Evolutionary conservation across 2,888 invertebrate genomes (phyloP), one percentile per base, ranked within the genome.

Genomic region (Drosophila kanekoi): DNA sequence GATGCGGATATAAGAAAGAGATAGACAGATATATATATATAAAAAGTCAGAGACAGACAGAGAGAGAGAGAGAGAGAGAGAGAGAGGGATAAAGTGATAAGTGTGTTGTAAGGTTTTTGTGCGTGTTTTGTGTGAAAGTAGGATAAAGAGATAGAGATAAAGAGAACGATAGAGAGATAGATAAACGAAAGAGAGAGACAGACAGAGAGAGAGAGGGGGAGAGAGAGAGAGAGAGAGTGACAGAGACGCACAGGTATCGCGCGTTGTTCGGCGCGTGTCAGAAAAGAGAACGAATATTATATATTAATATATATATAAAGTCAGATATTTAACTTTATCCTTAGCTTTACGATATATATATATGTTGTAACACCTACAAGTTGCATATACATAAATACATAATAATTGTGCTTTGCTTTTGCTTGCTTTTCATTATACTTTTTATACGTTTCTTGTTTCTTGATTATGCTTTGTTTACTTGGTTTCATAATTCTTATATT

Each of bases 251-350:
- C 81, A 70, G 70, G 74, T 59, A 54, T 72, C 72, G 72, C 72
- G 65, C 63, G 65, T 83, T 64, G 61, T 80, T 79, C 58, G 65
- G 54, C 70, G 79, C 78, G 79, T 75, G 72, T 81, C 71, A 76
- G 72, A 87, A 84, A 78, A 82, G 71, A 82, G 71, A 82, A 82
- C 86, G 73, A 79, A 72, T 77, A 79, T 41, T 72, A 71, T 68
- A 80, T 68, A 86, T 75, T 85, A 80, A 80, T 82, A 80, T 56
- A 64, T 52, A 11, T 56, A 64, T 52, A 11, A 60, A 67, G 62
- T 71, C 75, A 70, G 59, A 67, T 63, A 68, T 64, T 66, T 60
- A 69, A 62, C 65, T 62, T 57, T 43, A 63, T 74, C 65, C 68
- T 82, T 77, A 85, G 72, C 76, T 69, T 57, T 70, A 72, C 59